Percentiles rank a stretch among this genome's conserved stretches.
phyloP scores from a whole-genome alignment of 2,113 vertebrate genomes.

The Dicerorhinus sumatrensis region DNA sequence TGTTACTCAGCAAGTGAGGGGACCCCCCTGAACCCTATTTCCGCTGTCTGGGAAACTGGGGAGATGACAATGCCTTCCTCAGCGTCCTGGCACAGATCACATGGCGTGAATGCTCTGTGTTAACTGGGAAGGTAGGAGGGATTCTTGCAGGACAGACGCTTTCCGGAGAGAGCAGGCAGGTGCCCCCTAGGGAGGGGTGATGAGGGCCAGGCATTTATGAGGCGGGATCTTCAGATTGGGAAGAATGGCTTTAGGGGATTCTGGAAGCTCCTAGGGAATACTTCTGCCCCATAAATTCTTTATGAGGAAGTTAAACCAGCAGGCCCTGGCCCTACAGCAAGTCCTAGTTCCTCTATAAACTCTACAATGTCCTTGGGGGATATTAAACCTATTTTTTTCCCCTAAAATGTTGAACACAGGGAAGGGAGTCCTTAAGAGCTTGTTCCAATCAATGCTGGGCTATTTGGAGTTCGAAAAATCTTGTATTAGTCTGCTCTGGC shows the following conservation, averaged over 20 bases:
- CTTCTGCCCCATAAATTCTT: constrained; percentile 72
- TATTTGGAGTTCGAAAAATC: not conserved
- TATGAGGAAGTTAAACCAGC: constrained; percentile 71
- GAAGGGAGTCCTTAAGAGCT: not conserved
- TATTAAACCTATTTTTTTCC: constrained; percentile 70
- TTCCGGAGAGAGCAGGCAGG: not conserved
- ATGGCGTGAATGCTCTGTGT: accelerated
- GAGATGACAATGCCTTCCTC: not conserved
- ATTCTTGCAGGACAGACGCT: not conserved
- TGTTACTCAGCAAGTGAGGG: not conserved
- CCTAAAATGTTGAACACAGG: not conserved
- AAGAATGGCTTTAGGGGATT: not conserved
- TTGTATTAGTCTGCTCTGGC: not conserved
- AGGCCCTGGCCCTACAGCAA: constrained; percentile 4
- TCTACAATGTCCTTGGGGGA: not conserved
- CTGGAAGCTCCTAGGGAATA: constrained; percentile 1
- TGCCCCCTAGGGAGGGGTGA: too few relatives aligned
- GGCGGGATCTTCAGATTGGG: not conserved
- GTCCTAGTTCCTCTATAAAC: constrained; percentile 55
- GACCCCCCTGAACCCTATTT: too few relatives aligned
- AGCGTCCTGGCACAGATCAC: not conserved
- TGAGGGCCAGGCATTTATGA: not conserved
- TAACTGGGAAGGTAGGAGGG: not conserved
- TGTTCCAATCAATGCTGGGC: not conserved
- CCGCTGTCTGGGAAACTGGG: not conserved